Evolutionary conservation across 1,140 invertebrate genomes (phyloP).

Genomic region (Aphaenogaster ashmeadi): DNA sequence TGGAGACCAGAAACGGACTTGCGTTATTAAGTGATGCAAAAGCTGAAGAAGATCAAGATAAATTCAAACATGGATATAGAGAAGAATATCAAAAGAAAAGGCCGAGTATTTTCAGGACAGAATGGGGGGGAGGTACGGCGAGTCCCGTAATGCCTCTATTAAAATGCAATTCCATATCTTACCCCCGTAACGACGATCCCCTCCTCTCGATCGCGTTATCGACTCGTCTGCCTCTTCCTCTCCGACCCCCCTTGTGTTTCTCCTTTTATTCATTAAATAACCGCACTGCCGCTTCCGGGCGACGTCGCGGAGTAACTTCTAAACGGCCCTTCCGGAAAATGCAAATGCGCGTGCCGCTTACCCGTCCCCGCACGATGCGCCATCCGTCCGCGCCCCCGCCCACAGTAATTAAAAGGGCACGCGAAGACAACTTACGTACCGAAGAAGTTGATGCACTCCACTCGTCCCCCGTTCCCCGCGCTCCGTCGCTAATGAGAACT

Average conservation of each 20-base stretch:
- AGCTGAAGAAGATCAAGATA: constrained; percentile 26
- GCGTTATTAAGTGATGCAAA: constrained; percentile 8
- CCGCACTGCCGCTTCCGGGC: constrained; percentile 65
- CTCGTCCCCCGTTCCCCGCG: not conserved
- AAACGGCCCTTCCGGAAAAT: constrained; percentile 79
- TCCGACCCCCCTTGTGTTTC: constrained; percentile 36
- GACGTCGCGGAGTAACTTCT: constrained; percentile 70
- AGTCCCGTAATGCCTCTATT: constrained; percentile 78
- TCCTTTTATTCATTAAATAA: constrained; percentile 80
- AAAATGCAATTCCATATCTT: constrained; percentile 79
- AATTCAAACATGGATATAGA: constrained; percentile 10
- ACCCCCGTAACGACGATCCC: constrained; percentile 18
- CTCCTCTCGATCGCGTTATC: constrained; percentile 19
- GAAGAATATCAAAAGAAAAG: not conserved
- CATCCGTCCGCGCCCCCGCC: constrained; percentile 11
- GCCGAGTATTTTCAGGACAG: not conserved
- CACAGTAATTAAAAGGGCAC: constrained; percentile 74
- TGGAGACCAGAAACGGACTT: not conserved
- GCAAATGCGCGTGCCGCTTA: constrained; percentile 72
- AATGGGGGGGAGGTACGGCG: not conserved
- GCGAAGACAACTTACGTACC: constrained; percentile 67
- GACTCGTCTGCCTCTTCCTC: not conserved
- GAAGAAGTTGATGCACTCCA: constrained; percentile 59
- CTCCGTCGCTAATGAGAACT: constrained; percentile 62
- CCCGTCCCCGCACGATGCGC: not conserved